Evolutionary conservation across 1,140 invertebrate species (phyloP), one percentile per base, ranked within the genome.

Genomic region (Drosophila sproati): DNA sequence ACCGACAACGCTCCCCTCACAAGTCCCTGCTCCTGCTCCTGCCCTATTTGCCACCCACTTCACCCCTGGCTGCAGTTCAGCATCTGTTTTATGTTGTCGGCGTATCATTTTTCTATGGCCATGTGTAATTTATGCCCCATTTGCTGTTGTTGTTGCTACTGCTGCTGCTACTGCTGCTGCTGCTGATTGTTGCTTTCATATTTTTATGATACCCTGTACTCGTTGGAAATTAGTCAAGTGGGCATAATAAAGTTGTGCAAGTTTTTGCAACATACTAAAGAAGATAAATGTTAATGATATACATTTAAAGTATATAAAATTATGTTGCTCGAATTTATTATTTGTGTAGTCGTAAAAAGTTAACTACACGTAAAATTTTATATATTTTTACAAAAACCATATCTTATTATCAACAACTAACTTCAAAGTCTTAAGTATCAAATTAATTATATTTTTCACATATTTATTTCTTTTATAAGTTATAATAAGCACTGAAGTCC

Each of bases 61-160:
- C 6, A 1, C 45, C 20, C 10, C 20, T 50, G 3, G 3, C 37
- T 41, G 62, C 51, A 52, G 31, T 52, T 55, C 28, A 71, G 83
- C 82, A 87, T 88, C 83, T 87, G 83, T 87, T 87, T 89, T 83
- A 89, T 88, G 83, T 83, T 87, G 77, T 78, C 77, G 77, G 77
- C 77, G 73, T 80, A 87, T 87, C 83, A 87, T 87, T 83, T 87
- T 88, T 87, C 83, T 87, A 87, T 87, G 80, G 83, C 83, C 80
- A 87, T 87, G 83, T 89, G 85, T 87, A 87, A 87, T 87, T 88
- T 87, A 87, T 87, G 85, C 83, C 79, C 80, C 80, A 87, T 89
- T 87, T 83, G 83, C 59, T 82, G 59, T 47, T 68, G 69, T 37
- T 67, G 43, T 47, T 59, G 45, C 77, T 83, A 71, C 59, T 71